phyloP scores from a whole-genome alignment of 2,888 invertebrate species.

The Apoda limacodes region DNA sequence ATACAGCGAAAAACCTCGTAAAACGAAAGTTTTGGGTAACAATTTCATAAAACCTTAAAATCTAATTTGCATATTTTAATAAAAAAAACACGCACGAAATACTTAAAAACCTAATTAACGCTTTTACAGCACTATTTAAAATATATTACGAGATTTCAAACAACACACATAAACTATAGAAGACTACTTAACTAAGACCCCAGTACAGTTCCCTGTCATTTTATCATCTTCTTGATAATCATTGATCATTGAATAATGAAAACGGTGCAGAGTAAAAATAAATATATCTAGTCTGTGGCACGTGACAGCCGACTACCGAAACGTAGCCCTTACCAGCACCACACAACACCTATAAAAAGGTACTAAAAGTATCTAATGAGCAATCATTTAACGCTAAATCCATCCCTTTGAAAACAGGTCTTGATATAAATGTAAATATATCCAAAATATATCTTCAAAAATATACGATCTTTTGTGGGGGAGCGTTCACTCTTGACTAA shows the following conservation, averaged over 20 bases:
- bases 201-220: constrained; percentile 46
- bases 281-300: constrained; percentile 47
- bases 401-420: constrained; percentile 31
- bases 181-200: constrained; percentile 42
- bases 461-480: constrained; percentile 40
- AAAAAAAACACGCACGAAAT: constrained; percentile 59
- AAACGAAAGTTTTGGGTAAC: constrained; percentile 60
- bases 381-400: constrained; percentile 55
- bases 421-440: constrained; percentile 47
- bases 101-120: constrained; percentile 34
- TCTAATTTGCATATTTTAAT: constrained; percentile 60
- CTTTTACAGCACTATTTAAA: constrained; percentile 42
- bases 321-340: constrained; percentile 43
- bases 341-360: constrained; percentile 48
- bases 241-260: too few species aligned
- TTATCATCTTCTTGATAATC: neutral
- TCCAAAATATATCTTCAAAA: constrained; percentile 63
- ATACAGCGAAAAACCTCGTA: constrained; percentile 35
- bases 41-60: constrained; percentile 48
- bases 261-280: constrained; percentile 40
- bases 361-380: constrained; percentile 57
- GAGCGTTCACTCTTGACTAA: constrained; percentile 30
- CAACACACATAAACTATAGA: constrained; percentile 57
- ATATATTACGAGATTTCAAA: constrained; percentile 70
- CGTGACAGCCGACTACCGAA: constrained; percentile 34